These are phyloP conservation scores for Anomalospiza imberbis DNA, from an alignment of 2,797 vertebrate species.

Conservation along the genomic window DNA sequence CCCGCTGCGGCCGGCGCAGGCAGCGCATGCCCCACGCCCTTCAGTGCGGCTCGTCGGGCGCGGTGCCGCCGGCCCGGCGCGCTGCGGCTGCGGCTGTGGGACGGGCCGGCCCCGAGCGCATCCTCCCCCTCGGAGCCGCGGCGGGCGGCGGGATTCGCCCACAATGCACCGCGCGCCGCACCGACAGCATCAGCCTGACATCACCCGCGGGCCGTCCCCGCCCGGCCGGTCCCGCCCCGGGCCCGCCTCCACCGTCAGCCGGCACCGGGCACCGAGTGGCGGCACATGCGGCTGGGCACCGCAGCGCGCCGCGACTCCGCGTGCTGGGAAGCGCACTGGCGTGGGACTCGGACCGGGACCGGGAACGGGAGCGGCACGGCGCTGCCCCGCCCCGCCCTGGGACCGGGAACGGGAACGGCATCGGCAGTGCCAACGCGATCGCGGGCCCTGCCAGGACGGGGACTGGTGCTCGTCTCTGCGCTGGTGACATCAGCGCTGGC, in stretches of 20 bases:
- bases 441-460: neutral
- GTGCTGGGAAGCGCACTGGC: neutral
- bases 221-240: neutral
- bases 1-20: neutral
- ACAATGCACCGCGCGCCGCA: slow-evolving; percentile 48
- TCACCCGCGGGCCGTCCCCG: slow-evolving; percentile 28
- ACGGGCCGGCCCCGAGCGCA: slow-evolving; percentile 7
- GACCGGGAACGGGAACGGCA: neutral
- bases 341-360: neutral
- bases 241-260: neutral
- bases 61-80: neutral
- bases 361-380: neutral
- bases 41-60: neutral
- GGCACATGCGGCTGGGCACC: neutral
- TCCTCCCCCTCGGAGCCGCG: slow-evolving; percentile 27
- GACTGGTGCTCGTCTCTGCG: neutral
- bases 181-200: slow-evolving; percentile 48
- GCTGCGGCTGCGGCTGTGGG: slow-evolving; percentile 12
- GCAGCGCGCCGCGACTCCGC: neutral
- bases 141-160: slow-evolving; percentile 41
- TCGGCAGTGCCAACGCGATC: neutral
- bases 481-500: neutral
- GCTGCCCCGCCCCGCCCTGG: neutral
- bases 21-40: neutral
- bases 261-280: neutral